Evolutionary conservation across 2,113 vertebrate genomes (phyloP).

Genomic region (Elaphurus davidianus): DNA sequence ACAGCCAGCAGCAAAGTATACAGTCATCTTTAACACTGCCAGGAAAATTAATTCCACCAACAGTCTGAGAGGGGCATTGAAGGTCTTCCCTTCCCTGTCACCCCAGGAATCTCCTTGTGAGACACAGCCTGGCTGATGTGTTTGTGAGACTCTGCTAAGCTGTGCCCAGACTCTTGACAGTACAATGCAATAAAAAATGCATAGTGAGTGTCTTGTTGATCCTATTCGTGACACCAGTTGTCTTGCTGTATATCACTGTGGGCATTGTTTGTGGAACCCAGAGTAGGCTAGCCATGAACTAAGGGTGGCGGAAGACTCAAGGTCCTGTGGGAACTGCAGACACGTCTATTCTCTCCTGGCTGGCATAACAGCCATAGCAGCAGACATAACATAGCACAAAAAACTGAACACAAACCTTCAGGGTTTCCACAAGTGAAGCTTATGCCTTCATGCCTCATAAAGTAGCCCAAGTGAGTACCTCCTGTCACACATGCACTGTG

Average conservation of each 20-base stretch:
- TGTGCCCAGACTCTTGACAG: background rate
- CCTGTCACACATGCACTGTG: rapidly evolving
- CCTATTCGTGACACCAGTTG: background rate
- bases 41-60: background rate
- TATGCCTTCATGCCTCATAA: background rate
- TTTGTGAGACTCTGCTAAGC: background rate
- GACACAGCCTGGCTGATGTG: rapidly evolving
- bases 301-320: background rate
- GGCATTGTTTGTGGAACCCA: background rate
- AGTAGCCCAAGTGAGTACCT: too few relatives aligned
- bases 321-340: background rate
- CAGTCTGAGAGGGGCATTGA: too few relatives aligned
- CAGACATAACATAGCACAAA: background rate
- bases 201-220: background rate
- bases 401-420: background rate
- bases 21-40: background rate
- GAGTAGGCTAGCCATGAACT: background rate
- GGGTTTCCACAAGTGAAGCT: background rate
- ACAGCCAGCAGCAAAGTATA: background rate
- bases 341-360: background rate
- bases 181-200: background rate
- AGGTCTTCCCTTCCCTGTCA: background rate
- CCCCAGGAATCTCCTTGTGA: background rate
- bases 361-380: background rate
- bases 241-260: background rate